Evolutionary conservation across 1,140 invertebrate genomes (phyloP), one percentile per base, ranked within the genome.

Genomic region (Nephila pilipes): DNA sequence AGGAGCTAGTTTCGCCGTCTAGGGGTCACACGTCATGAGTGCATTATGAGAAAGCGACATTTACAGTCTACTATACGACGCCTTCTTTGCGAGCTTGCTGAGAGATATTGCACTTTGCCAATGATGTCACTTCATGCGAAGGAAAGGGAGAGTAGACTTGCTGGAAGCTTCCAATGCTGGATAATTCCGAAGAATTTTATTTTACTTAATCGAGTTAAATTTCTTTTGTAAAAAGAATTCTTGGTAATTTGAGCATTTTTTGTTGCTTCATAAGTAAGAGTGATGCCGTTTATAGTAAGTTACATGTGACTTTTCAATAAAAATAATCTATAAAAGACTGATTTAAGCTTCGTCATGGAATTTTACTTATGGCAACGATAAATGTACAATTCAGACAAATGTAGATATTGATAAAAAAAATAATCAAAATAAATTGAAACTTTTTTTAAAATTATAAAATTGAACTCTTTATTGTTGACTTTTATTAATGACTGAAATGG

Each of bases 41-140:
- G 55, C 69, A 81, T 90, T 90, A 90, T 90, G 55, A 58, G 75
- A 90, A 81, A 90, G 75, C 88, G 88, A 90, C 88, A 90, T 57
- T 90, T 90, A 90, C 88, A 90, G 88, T 90, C 88, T 38, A 81
- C 29, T 58, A 90, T 54, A 63, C 55, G 69, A 90, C 75, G 54
- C 88, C 54, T 89, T 55, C 54, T 16, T n/a, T 54, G 54, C 57
- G 14, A 60, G 38, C 54, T 36, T 18, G 20, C 46, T 18, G 54
- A 16, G 18, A 89, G 88, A 90, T 90, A 60, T 81, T 90, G 88
- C 69, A 20, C 22, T 89, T 20, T 36, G 60, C 69, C 60, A 32
- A 89, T 85, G 55, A 57, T 85, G 25, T 85, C 83, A 83, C 36
- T 83, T 25, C 46, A 54, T 8, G 22, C 20, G 38, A 38, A 5